These are phyloP conservation scores for Perca fluviatilis DNA, from an alignment of 2,113 vertebrate genomes.

Conservation along the genomic window DNA sequence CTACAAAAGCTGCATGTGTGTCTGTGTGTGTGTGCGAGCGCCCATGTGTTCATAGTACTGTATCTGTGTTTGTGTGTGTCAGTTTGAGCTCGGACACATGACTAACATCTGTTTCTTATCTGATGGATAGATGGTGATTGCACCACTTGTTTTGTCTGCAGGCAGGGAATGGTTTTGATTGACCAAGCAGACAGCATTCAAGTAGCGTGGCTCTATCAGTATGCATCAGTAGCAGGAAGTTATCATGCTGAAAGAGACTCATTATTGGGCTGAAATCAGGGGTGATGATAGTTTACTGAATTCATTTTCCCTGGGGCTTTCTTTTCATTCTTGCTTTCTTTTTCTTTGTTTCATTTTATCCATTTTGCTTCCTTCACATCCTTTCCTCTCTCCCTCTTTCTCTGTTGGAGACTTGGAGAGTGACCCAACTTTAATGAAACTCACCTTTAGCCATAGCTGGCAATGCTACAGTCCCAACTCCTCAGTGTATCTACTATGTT, in stretches of 20 bases:
- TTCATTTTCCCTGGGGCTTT: constrained; percentile 11
- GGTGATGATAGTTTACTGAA: constrained; percentile 67
- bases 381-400: neutral
- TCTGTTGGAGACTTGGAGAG: constrained; percentile 53
- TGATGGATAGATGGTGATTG: constrained; percentile 72
- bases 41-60: constrained; percentile 21
- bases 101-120: constrained; percentile 77
- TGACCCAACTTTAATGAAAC: constrained; percentile 61
- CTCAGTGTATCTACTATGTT: constrained; percentile 59
- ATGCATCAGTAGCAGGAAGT: constrained; percentile 71
- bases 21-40: neutral
- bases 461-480: constrained; percentile 34
- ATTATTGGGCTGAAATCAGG: constrained; percentile 69
- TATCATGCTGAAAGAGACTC: constrained; percentile 72
- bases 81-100: constrained; percentile 41
- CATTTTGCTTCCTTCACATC: neutral
- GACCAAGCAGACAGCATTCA: constrained; percentile 77
- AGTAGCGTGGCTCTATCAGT: constrained; percentile 69
- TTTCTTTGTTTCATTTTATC: constrained; percentile 17
- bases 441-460: constrained; percentile 59
- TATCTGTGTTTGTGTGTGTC: constrained; percentile 44
- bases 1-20: constrained; percentile 13
- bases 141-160: constrained; percentile 79
- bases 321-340: constrained; percentile 11
- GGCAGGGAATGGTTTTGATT: constrained; percentile 74